Conservation (phyloP, 2,113 vertebrate genomes). For the Monarcha castaneiventris region DNA sequence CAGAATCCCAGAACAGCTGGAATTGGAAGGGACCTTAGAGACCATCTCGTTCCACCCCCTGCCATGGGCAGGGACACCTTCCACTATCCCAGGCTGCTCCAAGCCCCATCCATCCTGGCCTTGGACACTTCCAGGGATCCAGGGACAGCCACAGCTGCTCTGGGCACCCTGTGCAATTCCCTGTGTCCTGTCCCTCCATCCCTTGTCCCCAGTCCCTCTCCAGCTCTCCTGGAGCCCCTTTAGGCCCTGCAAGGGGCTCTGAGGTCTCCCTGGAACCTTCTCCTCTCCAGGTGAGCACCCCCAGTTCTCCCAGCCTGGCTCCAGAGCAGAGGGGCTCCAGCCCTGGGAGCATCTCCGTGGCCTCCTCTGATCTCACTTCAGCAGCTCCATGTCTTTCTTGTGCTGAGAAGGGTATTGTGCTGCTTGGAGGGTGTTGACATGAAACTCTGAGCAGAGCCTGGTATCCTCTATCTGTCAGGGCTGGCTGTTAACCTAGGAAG, state of each 20-base stretch:
- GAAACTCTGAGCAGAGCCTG: neutral
- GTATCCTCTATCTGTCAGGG: neutral
- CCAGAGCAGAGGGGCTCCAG: neutral
- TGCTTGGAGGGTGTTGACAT: neutral
- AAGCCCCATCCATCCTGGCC: accelerated
- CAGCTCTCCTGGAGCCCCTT: neutral
- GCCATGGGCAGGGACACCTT: neutral
- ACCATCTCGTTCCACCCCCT: neutral
- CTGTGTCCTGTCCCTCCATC: accelerated
- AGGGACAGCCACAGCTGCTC: neutral
- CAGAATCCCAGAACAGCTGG: neutral
- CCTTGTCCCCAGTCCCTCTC: neutral
- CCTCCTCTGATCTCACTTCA: accelerated
- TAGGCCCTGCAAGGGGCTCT: neutral
- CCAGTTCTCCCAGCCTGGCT: neutral
- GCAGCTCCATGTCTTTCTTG: neutral
- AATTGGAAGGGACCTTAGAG: neutral
- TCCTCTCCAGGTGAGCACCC: neutral
- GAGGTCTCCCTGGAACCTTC: neutral
- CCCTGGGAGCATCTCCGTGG: accelerated
- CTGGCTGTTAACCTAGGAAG: neutral
- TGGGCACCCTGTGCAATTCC: neutral
- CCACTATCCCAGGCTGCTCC: accelerated
- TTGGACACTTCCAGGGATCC: neutral
- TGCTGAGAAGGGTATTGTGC: neutral